Evolutionary conservation across 1,140 invertebrate species (phyloP).

Genomic region (Micrasema minimum): DNA sequence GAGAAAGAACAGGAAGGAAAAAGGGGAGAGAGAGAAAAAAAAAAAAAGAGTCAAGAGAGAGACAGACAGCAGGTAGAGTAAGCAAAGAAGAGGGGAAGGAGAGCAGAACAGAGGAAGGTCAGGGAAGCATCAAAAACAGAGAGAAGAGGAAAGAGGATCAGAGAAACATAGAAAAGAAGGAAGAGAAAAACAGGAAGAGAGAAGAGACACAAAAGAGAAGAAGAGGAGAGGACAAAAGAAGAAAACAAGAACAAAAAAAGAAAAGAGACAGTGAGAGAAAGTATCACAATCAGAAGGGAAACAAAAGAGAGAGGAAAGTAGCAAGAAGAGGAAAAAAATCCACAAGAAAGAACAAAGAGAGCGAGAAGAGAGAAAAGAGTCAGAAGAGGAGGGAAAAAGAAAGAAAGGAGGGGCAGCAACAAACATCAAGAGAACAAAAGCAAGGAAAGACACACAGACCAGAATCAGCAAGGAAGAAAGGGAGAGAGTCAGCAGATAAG

Average conservation of each 20-base stretch:
- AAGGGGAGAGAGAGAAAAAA: too few species aligned
- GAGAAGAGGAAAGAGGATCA: not conserved
- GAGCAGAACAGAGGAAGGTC: too few species aligned
- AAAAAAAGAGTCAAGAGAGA: too few species aligned
- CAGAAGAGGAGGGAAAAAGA: not conserved
- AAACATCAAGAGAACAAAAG: not conserved
- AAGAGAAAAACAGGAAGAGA: not conserved
- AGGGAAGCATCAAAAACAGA: too few species aligned
- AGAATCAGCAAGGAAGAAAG: too few species aligned
- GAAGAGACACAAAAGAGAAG: not conserved
- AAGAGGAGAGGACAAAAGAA: not conserved
- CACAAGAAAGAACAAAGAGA: not conserved
- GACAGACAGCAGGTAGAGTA: too few species aligned
- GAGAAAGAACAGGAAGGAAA: too few species aligned
- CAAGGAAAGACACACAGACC: too few species aligned
- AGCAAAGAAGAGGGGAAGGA: too few species aligned
- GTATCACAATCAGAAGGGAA: not conserved
- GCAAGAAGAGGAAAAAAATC: not conserved
- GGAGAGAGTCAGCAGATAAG: too few species aligned
- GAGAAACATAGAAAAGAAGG: not conserved
- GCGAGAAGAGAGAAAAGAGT: not conserved
- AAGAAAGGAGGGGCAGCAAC: not conserved
- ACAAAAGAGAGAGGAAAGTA: not conserved
- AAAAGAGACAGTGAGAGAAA: not conserved
- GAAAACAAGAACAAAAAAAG: not conserved